phyloP scores from a whole-genome alignment of 2,797 vertebrate genomes.

The Columba guinea region DNA sequence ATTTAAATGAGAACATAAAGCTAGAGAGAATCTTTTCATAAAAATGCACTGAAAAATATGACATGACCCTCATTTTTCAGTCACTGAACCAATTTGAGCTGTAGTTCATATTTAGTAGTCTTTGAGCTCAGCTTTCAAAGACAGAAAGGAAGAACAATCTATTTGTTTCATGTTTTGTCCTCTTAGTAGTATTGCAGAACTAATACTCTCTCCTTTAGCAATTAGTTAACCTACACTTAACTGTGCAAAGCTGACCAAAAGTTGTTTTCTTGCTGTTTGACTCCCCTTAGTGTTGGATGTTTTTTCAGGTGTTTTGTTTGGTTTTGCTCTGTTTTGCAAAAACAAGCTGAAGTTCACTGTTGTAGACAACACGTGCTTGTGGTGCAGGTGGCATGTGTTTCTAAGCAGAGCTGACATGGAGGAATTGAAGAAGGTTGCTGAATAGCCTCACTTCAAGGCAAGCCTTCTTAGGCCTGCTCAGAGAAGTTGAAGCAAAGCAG shows the following conservation, averaged over 20 bases:
- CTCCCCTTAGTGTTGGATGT: not conserved
- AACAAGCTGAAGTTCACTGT: not conserved
- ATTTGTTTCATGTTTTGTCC: not conserved
- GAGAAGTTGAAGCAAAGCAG: not conserved
- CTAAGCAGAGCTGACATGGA: rapidly evolving
- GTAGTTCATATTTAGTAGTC: not conserved
- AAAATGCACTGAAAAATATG: not conserved
- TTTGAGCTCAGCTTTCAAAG: not conserved
- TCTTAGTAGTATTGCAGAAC: not conserved
- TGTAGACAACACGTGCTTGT: not conserved
- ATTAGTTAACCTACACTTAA: not conserved
- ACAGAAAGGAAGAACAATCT: not conserved
- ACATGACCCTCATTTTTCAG: not conserved
- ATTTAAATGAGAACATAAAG: not conserved
- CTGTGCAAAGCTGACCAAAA: not conserved
- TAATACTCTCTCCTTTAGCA: not conserved
- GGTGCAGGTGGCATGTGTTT: not conserved
- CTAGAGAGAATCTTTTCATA: not conserved
- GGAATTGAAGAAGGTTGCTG: not conserved
- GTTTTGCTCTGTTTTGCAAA: not conserved
- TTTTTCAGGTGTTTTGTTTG: not conserved
- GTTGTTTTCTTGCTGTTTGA: not conserved
- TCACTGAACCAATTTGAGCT: not conserved
- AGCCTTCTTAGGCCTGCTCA: not conserved
- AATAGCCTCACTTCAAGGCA: not conserved